A percentile compares a stretch with the other conserved stretches of the same genome.
phyloP scores from a whole-genome alignment of 2,888 invertebrate genomes.

The Epinotia nisella region DNA sequence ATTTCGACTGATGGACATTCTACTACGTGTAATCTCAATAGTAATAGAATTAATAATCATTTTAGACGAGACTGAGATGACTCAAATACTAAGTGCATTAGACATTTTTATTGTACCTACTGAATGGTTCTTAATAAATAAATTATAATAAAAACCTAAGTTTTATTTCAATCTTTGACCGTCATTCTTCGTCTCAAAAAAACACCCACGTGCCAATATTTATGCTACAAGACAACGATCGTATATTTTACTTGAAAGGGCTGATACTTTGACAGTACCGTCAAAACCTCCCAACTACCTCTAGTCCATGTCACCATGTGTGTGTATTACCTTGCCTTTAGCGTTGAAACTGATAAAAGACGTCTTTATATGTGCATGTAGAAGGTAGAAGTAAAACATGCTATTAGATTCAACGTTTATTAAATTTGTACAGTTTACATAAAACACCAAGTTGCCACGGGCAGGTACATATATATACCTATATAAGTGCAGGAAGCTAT shows the following conservation, averaged over 20 bases:
- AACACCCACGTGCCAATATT: not conserved
- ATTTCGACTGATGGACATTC: conserved; percentile 11
- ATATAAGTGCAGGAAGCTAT: conserved; percentile 63
- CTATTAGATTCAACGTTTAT: conserved; percentile 77
- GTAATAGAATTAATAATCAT: conserved; percentile 55
- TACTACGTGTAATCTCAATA: conserved; percentile 35
- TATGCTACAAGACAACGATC: no score
- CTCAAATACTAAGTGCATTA: conserved; percentile 66
- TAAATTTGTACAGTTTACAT: conserved; percentile 79
- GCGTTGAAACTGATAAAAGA: not conserved
- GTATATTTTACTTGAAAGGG: no score
- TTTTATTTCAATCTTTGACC: conserved; percentile 48
- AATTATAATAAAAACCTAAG: conserved; percentile 53
- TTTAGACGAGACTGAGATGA: conserved; percentile 80
- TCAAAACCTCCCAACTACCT: no score
- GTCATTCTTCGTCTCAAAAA: not conserved
- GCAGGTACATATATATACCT: conserved; percentile 57
- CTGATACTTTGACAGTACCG: no score
- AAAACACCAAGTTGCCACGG: conserved; percentile 67
- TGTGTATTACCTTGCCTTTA: no score
- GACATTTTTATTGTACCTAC: conserved; percentile 79
- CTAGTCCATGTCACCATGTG: no score
- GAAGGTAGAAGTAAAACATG: conserved; percentile 24
- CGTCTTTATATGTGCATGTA: not conserved
- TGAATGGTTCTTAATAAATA: conserved; percentile 80